Evolutionary conservation across 2,888 invertebrate genomes (phyloP).

Genomic region (Mystacides longicornis): DNA sequence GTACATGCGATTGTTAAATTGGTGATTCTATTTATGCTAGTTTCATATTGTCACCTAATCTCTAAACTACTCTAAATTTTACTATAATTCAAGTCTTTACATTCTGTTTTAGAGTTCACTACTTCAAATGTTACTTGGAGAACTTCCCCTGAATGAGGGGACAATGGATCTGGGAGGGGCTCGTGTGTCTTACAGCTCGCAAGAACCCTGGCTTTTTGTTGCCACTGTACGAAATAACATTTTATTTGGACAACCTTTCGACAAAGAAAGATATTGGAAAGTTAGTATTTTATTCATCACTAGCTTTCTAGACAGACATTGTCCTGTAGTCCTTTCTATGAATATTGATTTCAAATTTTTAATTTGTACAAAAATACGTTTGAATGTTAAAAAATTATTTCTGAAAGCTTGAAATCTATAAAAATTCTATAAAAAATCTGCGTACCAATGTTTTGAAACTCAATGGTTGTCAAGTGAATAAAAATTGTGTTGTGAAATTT

Average conservation of each 20-base stretch:
- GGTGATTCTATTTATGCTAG: not conserved
- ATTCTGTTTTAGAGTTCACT: constrained; percentile 49
- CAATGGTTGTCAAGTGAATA: too few species aligned
- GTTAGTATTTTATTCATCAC: too few species aligned
- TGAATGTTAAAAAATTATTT: too few species aligned
- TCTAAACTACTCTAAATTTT: not conserved
- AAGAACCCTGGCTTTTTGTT: constrained; percentile 73
- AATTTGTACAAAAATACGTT: too few species aligned
- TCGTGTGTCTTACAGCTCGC: constrained; percentile 62
- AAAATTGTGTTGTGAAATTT: too few species aligned
- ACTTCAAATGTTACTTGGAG: constrained; percentile 62
- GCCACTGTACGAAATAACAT: constrained; percentile 71
- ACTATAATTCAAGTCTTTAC: not conserved
- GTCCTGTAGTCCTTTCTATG: too few species aligned
- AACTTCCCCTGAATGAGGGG: constrained; percentile 57
- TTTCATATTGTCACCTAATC: not conserved
- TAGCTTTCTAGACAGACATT: too few species aligned
- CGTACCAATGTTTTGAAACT: too few species aligned
- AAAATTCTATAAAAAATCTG: too few species aligned
- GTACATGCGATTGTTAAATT: constrained; percentile 34
- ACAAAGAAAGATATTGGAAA: constrained; percentile 46
- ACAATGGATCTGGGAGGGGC: constrained; percentile 53
- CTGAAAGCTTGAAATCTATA: too few species aligned
- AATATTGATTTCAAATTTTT: too few species aligned
- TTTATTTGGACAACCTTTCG: constrained; percentile 61